A percentile compares a stretch with the other conserved stretches of the same genome.
Conservation (phyloP, 2,888 invertebrate species). For the Fabriciana adippe region DNA sequence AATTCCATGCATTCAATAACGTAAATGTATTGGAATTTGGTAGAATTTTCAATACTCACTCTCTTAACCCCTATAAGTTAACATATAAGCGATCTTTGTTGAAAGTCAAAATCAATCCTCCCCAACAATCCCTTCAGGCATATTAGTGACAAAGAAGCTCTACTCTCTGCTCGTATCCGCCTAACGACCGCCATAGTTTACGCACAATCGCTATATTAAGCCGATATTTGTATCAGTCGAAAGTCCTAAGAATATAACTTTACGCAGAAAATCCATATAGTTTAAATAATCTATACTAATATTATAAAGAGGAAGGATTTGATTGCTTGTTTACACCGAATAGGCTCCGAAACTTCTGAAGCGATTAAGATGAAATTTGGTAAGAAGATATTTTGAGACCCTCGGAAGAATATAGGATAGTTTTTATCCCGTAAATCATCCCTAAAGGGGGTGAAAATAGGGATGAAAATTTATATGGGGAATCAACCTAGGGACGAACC, state of each 20-base stretch:
- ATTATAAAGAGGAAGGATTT: too few species aligned
- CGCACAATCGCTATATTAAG: slow-evolving; percentile 49
- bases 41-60: slow-evolving; percentile 1
- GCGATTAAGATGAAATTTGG: too few species aligned
- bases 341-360: too few species aligned
- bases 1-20: background rate
- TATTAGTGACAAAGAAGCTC: slow-evolving; percentile 72
- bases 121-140: slow-evolving; percentile 58
- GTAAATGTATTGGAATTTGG: too few species aligned
- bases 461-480: too few species aligned
- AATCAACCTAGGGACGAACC: too few species aligned
- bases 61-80: slow-evolving; percentile 1
- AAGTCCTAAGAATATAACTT: slow-evolving; percentile 3
- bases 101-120: slow-evolving; percentile 16
- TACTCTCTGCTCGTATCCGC: slow-evolving; percentile 60
- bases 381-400: too few species aligned
- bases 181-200: slow-evolving; percentile 74
- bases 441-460: too few species aligned
- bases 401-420: too few species aligned
- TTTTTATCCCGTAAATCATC: too few species aligned
- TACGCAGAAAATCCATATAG: background rate
- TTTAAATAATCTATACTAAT: too few species aligned
- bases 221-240: slow-evolving; percentile 34
- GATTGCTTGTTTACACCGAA: too few species aligned
- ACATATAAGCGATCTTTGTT: slow-evolving; percentile 9